Conservation (phyloP, 2,113 vertebrate genomes). For the Spheniscus mendiculus region DNA sequence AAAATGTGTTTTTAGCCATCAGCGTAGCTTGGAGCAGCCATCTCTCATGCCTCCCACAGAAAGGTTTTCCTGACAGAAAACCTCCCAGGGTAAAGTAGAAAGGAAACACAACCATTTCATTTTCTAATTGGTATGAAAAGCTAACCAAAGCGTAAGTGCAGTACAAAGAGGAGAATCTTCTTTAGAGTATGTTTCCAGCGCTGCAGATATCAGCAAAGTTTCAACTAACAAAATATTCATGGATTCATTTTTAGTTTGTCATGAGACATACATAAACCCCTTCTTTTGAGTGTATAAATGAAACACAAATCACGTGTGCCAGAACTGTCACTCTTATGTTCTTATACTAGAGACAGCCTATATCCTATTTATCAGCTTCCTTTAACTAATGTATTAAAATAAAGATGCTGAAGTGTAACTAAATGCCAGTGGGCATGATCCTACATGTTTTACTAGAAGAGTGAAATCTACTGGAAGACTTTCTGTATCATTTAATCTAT, state of each 20-base stretch:
- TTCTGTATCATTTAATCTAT: not conserved
- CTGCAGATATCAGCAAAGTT: not conserved
- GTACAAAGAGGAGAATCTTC: not conserved
- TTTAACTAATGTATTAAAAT: not conserved
- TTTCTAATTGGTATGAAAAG: slow-evolving; percentile 27
- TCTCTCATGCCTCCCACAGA: not conserved
- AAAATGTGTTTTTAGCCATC: not conserved
- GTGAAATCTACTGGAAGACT: not conserved
- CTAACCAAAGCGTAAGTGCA: not conserved
- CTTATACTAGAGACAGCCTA: not conserved
- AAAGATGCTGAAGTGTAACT: not conserved
- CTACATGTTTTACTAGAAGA: not conserved
- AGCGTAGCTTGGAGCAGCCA: not conserved
- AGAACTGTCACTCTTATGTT: not conserved
- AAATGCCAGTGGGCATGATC: not conserved
- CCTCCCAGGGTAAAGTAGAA: not conserved
- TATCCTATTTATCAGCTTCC: not conserved
- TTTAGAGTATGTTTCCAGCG: not conserved
- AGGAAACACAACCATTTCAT: not conserved
- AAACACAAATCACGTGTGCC: not conserved
- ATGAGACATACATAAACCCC: not conserved
- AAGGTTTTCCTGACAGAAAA: slow-evolving; percentile 2
- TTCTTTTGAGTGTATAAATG: not conserved
- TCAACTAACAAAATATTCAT: not conserved
- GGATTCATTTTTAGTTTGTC: not conserved